These are phyloP conservation scores for Leptinotarsa rubiginosa DNA, from an alignment of 2,888 invertebrate genomes.

Conservation along the genomic window DNA sequence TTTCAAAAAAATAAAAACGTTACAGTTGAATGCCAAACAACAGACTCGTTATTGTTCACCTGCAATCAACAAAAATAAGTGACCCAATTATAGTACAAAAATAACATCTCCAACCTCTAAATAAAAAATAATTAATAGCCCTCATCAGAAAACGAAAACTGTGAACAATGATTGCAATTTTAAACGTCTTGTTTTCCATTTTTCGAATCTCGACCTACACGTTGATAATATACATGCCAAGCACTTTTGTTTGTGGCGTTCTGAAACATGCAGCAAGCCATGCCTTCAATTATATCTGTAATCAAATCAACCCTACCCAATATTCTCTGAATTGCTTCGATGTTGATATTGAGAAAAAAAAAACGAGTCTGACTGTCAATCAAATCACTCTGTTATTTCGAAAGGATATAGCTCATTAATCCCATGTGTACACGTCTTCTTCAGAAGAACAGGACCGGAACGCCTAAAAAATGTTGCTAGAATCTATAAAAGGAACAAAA, in stretches of 20 bases:
- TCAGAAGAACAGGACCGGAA: no score
- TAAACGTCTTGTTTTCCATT: not conserved
- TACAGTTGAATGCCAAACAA: no score
- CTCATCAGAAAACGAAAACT: not conserved
- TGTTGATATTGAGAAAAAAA: not conserved
- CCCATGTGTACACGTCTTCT: not conserved
- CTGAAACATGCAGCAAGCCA: not conserved
- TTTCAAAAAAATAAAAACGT: no score
- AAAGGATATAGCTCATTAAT: constrained; percentile 6
- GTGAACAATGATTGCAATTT: not conserved
- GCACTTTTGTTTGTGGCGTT: not conserved
- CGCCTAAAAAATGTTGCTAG: not conserved
- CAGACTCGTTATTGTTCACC: not conserved
- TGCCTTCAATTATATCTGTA: not conserved
- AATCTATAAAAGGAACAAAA: not conserved
- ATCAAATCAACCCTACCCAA: not conserved
- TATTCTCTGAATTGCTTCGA: constrained; percentile 3
- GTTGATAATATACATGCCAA: not conserved
- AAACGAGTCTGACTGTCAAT: not conserved
- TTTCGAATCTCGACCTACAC: not conserved
- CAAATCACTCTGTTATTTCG: not conserved
- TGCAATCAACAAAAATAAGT: not conserved
- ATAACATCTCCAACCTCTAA: not conserved
- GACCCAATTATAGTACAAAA: not conserved
- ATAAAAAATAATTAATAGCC: not conserved